Conservation (phyloP, 2,113 vertebrate genomes). For the Ginglymostoma cirratum region DNA sequence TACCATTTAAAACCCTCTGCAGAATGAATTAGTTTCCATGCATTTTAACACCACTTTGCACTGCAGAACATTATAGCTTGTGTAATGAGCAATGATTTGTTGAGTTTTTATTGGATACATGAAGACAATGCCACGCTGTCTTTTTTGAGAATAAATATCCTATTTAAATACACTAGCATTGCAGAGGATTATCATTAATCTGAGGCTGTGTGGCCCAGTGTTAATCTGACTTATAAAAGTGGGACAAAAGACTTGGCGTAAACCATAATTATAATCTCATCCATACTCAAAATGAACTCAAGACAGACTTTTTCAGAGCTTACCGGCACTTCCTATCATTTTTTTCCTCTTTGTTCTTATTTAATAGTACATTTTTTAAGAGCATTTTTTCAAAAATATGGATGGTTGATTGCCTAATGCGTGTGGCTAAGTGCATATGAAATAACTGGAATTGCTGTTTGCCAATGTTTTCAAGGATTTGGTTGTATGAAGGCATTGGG, state of each 20-base stretch:
- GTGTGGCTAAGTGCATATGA: too few species aligned
- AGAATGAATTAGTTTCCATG: background rate
- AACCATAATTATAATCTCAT: background rate
- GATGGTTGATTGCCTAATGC: background rate
- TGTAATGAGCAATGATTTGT: background rate
- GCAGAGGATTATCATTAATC: background rate
- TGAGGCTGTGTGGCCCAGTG: background rate
- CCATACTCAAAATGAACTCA: background rate
- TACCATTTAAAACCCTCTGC: background rate
- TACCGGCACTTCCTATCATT: background rate
- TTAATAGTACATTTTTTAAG: background rate
- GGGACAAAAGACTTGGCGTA: background rate
- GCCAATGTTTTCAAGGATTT: background rate
- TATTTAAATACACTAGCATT: constrained; percentile 4
- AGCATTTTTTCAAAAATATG: constrained; percentile 1
- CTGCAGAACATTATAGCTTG: background rate
- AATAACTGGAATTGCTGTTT: background rate
- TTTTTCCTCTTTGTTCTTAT: background rate
- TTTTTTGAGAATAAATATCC: constrained; percentile 32
- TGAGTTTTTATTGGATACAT: background rate
- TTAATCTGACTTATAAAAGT: background rate
- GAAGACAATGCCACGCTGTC: background rate
- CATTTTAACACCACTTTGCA: background rate
- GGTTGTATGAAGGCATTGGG: too few species aligned
- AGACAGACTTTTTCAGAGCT: background rate